A percentile compares a stretch with the other conserved stretches of the same genome.
Evolutionary conservation across 2,113 vertebrate genomes (phyloP).

Genomic region (rat (Rattus norvegicus)): DNA sequence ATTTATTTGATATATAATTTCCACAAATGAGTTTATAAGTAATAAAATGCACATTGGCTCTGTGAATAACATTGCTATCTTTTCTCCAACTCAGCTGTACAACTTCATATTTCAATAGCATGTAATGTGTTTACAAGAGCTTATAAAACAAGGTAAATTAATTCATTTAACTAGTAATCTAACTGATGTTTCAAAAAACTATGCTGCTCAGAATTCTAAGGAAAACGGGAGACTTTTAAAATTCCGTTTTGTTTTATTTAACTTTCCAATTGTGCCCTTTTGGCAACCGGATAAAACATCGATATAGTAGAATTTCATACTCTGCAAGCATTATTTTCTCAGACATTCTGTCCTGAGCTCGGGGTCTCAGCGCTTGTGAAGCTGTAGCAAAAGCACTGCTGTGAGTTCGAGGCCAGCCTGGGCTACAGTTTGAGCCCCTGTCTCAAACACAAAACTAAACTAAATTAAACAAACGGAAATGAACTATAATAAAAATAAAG

Average conservation of each 20-base stretch:
- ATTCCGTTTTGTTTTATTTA: background rate
- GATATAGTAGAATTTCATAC: background rate
- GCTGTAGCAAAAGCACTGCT: background rate
- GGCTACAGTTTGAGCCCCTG: background rate
- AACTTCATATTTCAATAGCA: slow-evolving; percentile 17
- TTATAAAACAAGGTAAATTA: slow-evolving; percentile 39
- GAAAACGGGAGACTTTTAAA: slow-evolving; percentile 14
- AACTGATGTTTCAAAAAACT: background rate
- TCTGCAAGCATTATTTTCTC: background rate
- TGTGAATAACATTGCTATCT: slow-evolving; percentile 9
- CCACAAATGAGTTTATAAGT: background rate
- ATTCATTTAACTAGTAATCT: slow-evolving; percentile 32
- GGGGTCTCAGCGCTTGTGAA: background rate
- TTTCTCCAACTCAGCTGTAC: background rate
- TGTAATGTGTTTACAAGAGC: background rate
- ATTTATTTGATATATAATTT: slow-evolving; percentile 38
- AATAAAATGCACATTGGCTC: slow-evolving; percentile 5
- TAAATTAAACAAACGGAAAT: background rate
- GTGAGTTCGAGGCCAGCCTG: background rate
- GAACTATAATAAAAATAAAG: slow-evolving; percentile 9
- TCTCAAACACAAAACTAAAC: background rate
- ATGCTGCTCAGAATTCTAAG: background rate
- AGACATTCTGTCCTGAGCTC: no score
- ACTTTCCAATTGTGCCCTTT: background rate
- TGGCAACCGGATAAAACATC: background rate